These are phyloP conservation scores for Chironomus tepperi DNA, from an alignment of 1,140 invertebrate genomes.

Conservation along the genomic window DNA sequence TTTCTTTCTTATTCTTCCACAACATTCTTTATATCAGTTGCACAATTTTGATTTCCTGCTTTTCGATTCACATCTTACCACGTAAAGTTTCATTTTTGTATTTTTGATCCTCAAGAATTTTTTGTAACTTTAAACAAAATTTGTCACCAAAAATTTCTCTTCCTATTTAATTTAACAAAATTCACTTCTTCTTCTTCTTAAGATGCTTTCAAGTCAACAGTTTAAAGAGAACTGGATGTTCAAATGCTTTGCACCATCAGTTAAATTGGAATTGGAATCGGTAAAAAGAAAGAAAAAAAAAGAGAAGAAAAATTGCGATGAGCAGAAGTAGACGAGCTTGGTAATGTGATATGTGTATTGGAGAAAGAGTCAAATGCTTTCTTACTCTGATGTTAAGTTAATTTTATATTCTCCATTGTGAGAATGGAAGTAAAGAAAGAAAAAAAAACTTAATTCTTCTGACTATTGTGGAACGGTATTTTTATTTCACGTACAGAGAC, in stretches of 20 bases:
- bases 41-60: neutral
- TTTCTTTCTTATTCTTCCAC: neutral
- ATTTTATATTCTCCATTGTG: too few species aligned
- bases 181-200: neutral
- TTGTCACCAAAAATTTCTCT: too few species aligned
- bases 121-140: too few species aligned
- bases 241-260: neutral
- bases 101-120: too few species aligned
- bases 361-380: too few species aligned
- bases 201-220: neutral
- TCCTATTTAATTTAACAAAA: neutral
- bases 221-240: constrained; percentile 16
- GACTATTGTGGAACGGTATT: too few species aligned
- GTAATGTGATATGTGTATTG: too few species aligned
- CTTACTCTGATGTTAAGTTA: too few species aligned
- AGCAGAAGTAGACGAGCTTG: neutral
- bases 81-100: neutral
- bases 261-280: constrained; percentile 2
- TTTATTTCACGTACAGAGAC: too few species aligned
- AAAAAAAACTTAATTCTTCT: too few species aligned
- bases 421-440: too few species aligned
- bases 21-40: neutral
- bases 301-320: constrained; percentile 10
- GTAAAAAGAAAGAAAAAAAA: constrained; percentile 3
- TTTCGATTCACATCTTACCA: neutral